Base-by-base conservation (phyloP, 2,797 vertebrate genomes). In the Triplophysa yarkandensis region DNA sequence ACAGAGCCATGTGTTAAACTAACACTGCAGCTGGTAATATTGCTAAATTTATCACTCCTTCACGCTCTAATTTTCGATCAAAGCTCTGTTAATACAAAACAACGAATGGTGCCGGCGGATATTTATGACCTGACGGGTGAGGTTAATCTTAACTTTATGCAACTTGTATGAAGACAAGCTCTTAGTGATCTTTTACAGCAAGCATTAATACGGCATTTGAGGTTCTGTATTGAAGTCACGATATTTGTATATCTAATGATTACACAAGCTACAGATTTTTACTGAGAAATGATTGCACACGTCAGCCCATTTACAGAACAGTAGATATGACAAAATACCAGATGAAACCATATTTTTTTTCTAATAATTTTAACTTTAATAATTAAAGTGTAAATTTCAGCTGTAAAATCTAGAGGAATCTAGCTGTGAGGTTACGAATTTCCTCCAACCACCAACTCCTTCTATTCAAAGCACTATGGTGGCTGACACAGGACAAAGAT, bases 1-100 rank as follows among this genome's bases (percentile, higher is more conserved):
- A 80, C 54, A 78, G 67, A 80, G n/a, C 23, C 46, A 67, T 61
- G 55, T 77, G 66, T 80, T 68, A 83, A 77, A 83, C 43, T 83
- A 78, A 74, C 66, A 57, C 72, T 64, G 61, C 30, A 68, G 62
- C 66, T 79, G 76, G 57, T 73, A 79, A 55, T 58, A 62, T 36
- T 60, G 70, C 79, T 74, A 78, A 70, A 83, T 83, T 65, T 79
- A 71, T 74, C 74, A 78, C 61, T 70, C 25, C 60, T 58, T 58
- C 76, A 70, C 60, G 65, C 68, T 65, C 54, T 11, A 58, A 71
- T 50, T 74, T 19, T 72, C 55, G 62, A 68, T 76, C 65, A 74
- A 74, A 70, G 68, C 19, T n/a, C 55, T 19, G 76, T 74, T 70
- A 70, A 72, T 78, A 74, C n/a, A 25, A 69, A 78, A 80, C 54